Base-by-base conservation (phyloP, 2,113 vertebrate genomes). In the Pithys albifrons region DNA sequence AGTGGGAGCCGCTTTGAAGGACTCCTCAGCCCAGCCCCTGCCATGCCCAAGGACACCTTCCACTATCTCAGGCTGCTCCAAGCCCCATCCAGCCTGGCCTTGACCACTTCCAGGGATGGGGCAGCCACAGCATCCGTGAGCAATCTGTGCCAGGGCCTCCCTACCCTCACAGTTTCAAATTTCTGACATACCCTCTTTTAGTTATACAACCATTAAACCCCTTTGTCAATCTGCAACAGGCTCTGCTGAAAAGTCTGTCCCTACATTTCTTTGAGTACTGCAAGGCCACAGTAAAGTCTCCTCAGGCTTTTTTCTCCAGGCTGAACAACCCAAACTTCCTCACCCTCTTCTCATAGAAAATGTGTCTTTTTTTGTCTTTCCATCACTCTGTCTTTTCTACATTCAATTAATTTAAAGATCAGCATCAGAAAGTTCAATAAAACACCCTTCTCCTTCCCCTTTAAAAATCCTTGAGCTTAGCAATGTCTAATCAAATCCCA, bases 41-140 rank as follows among this genome's bases (percentile, higher is more conserved):
- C 45, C 18, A 1, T 3, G 28, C 27, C 29, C 28, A 28, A 19
- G 31, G 15, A 6, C 37, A 29, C 31, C 51, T 37, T 10, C 33
- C 52, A 1, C 33, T 9, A 12, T 20, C 3, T 22, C 41, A 2
- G 1, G 8, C 10, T 4, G 8, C 28, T 19, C 7, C 23, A 2
- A 22, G 23, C 23, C 22, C 64, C 14, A 6, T 13, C 52, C n/a
- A 14, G n/a, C n/a, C 64, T 27, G n/a, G 13, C 64, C 28, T 58
- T 4, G 52, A 48, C 12, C 45, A 2, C 35, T 17, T 22, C 5
- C 23, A 33, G 65, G 28, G 29, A 22, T 17, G 35, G 14, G 37
- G 37, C 46, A 24, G 15, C 12, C 46, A 6, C 46, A 35, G 37
- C 12, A 35, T 11, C 46, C n/a, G 9, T 12, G 57, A 20, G 12